Base-by-base conservation (phyloP, 2,797 vertebrate species). In the Schizopygopsis pylzovi region DNA sequence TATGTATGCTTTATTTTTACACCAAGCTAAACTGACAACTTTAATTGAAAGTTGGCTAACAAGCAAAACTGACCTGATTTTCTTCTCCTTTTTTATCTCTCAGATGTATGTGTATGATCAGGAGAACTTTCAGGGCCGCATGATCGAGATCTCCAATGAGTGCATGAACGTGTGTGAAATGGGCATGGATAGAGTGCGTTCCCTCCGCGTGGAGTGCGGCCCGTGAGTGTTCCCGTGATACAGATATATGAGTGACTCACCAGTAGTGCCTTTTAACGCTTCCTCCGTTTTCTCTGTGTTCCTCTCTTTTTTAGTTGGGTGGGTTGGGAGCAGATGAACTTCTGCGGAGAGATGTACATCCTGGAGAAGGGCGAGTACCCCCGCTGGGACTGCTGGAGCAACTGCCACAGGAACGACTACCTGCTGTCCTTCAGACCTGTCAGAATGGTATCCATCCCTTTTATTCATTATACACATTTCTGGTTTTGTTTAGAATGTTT, bases 81-180 rank as follows among this genome's bases (percentile, higher is more conserved):
- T 28, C 52, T 72, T 4, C 22, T 20, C 37, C 39, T 8, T 86
- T n/a, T n/a, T 12, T 79, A 1, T 49, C 25, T 33, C 67, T 10
- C 86, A 96, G 95, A 94, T 96, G 94, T 93, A 79, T 0, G 91
- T 95, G 82, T 96, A 85, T 6, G 94, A 96, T 83, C 94, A 95
- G 91, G 95, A 96, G 92, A 96, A 96, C 89, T 96, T 96, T 92
- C 95, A 95, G 93, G 95, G 95, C 22, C 93, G 94, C 79, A 93
- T 92, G 56, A 91, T 95, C 0, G 95, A 96, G 93, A 95, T 96
- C 91, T 92, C 4, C 0, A 87, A 49, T 1, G 94, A 96, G 92
- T 95, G 94, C 77, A 91, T 94, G 93, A 96, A 94, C 3, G 94
- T 94, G 88, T 94, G 94, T 43, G 95, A 95, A 73, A 91, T 93